Base-by-base conservation (phyloP, 2,797 vertebrate species). In the Antennarius maculatus region DNA sequence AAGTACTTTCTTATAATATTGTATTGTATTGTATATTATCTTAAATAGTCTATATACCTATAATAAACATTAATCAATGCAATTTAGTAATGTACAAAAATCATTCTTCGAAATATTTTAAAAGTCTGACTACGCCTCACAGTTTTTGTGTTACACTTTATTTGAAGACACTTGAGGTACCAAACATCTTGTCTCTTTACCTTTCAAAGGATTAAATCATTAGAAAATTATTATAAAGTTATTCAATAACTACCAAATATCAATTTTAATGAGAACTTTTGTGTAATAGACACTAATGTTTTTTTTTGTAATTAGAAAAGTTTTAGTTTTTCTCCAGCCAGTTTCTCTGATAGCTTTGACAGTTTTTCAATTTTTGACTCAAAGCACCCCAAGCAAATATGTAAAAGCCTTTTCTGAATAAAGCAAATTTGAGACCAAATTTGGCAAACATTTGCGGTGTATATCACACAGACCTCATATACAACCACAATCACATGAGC, bases 391-490 rank as follows among this genome's bases (percentile, higher is more conserved):
- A 28, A 77, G 80, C 77, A 89, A 90, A 87, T 87, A 88, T 84
- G 79, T 80, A 57, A 81, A 80, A 82, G 82, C 77, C 74, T 87
- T 80, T 85, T 73, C 71, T 76, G 79, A 74, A 77, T 48, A 81
- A 80, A 82, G 79, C 71, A 83, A 89, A 87, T 79, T 85, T 47
- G 48, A 86, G 77, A 80, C 75, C 78, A 75, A 86, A 86, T 74
- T 86, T 81, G 74, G 77, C 83, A 88, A 89, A 91, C 45, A 86
- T 88, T 88, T 85, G 72, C 74, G 46, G 74, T 77, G 67, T 81
- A 81, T 84, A 82, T 79, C 77, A 23, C 77, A 56, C 74, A 79
- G 79, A 72, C 67, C 79, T 80, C 80, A 72, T 67, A 76, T 68
- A 79, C 79, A 79, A 78, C 71, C 76, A 74, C 77, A 42, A 39